Evolutionary conservation across 2,888 invertebrate species (phyloP).

Genomic region (Lithodes maja): DNA sequence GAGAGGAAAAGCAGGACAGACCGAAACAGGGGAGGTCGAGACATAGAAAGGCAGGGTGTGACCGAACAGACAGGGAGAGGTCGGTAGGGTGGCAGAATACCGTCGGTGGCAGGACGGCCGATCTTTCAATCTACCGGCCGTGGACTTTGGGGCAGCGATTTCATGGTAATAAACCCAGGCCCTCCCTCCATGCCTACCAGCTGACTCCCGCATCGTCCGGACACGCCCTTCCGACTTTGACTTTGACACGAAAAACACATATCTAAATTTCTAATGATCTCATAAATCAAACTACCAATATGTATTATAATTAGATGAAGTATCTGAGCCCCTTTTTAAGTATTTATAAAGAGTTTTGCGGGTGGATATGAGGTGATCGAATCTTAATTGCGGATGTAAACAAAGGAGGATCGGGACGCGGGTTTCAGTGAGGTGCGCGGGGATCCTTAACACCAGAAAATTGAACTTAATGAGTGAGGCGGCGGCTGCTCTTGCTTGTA

Average conservation of each 20-base stretch:
- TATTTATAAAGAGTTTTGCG: no score
- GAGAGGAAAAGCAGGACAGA: no score
- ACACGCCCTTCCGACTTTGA: not conserved
- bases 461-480: slow-evolving; percentile 17
- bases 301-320: no score
- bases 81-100: no score
- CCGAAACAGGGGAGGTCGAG: no score
- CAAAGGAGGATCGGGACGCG: not conserved
- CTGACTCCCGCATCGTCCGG: not conserved
- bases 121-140: slow-evolving; percentile 8
- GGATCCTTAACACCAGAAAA: slow-evolving; percentile 20
- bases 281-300: no score
- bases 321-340: no score
- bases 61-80: no score
- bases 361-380: not conserved
- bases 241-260: not conserved
- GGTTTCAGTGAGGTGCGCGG: not conserved
- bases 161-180: slow-evolving; percentile 6
- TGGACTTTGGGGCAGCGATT: slow-evolving; percentile 13
- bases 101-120: not conserved
- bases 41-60: no score
- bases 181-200: slow-evolving; percentile 4
- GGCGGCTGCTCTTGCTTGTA: slow-evolving; percentile 6
- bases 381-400: not conserved
- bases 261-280: no score